Evolutionary conservation across 92 coral and sea anemone genomes (phyloP), one percentile per base, ranked within the genome.

Genomic region (Zoanthus gigantus): DNA sequence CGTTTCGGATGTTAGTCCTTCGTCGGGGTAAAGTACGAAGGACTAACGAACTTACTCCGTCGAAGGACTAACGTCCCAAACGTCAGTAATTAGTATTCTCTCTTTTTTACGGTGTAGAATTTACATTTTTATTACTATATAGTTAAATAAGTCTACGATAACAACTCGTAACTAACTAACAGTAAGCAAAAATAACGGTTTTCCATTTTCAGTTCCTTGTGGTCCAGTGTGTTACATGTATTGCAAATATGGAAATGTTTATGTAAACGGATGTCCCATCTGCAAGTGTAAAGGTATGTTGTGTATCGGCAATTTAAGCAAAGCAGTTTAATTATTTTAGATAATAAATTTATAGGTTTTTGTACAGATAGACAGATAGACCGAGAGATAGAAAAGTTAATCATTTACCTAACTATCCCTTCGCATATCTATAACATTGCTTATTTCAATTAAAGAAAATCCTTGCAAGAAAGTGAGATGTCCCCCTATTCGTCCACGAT

Each of bases 281-380:
- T 72, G 76, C 18, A 72, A 72, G 32, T 72, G 76, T 42, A 72
- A 45, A 72, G 76, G 76, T 72, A 72, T 14, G 76, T 72, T 34
- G 17, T 58, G 1, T 13, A 10, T 13, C 65, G 4, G 65, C 65
- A 58, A 58, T 0, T 10, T 58, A 58, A 58, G 17, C 65, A 13
- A 58, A 58, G 58, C 58, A 53, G 58, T 53, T 53, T 37, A 69
- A 9, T 7, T 29, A 69, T 3, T 69, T 69, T 69, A 30, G 46
- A 17, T 12, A 2, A 30, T n/a, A 5, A 23, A 15, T 42, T 29
- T 34, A 37, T 37, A 37, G 42, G 42, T 37, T 37, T 37, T 37
- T 4, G 1, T 37, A 9, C 16, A 69, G 45, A 28, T 9, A 37
- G 44, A 69, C 37, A 30, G 54, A 50, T 7, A 2, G 54, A 6